Evolutionary conservation across 2,113 vertebrate species (phyloP).

Genomic region (Mobula hypostoma): DNA sequence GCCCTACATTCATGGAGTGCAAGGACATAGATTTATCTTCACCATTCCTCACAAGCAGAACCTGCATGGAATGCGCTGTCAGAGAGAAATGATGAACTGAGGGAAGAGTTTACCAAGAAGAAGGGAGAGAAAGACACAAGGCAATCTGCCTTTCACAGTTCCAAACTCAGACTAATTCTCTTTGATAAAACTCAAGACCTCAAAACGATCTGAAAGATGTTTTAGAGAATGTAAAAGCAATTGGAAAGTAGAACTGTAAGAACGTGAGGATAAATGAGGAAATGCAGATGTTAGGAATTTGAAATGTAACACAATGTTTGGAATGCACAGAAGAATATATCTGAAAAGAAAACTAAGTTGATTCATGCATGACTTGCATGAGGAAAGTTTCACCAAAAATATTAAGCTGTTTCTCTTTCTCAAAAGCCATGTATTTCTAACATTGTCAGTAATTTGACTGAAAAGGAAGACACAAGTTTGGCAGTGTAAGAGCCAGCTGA

Average conservation of each 20-base stretch:
- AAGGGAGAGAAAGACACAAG: not conserved
- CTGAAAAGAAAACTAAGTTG: not conserved
- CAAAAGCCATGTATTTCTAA: not conserved
- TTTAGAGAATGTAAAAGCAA: not conserved
- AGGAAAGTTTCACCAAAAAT: not conserved
- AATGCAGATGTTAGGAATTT: not conserved
- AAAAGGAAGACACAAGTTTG: not conserved
- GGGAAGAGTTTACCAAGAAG: not conserved
- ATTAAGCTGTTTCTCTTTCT: not conserved
- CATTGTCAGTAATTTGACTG: not conserved
- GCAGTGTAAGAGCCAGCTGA: too few relatives aligned
- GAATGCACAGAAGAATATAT: not conserved
- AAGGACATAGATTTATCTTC: slow-evolving; percentile 1
- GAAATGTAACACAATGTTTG: not conserved
- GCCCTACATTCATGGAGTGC: not conserved
- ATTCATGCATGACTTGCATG: not conserved
- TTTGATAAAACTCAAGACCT: not conserved
- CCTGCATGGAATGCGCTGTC: not conserved
- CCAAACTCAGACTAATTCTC: not conserved
- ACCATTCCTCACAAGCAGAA: not conserved
- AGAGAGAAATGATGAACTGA: slow-evolving; percentile 11
- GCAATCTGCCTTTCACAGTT: not conserved
- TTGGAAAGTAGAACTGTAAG: not conserved
- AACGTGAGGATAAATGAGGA: not conserved
- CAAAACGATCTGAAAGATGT: not conserved